Evolutionary conservation across 2,797 vertebrate species (phyloP), one percentile per base, ranked within the genome.

Genomic region (Poecilia gillii): DNA sequence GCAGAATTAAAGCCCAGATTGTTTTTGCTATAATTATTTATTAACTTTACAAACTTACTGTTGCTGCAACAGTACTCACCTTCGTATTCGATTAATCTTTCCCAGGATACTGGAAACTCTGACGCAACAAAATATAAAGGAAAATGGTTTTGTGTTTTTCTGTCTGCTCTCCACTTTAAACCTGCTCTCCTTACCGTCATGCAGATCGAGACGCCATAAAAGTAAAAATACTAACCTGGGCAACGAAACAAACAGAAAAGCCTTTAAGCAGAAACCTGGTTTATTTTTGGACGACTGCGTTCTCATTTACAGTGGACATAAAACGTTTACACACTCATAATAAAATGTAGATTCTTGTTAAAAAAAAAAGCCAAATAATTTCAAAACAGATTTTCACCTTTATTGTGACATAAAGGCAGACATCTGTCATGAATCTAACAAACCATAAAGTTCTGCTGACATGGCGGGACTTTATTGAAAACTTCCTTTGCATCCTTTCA

Each of bases 1-100:
- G 77, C 73, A 57, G 33, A 77, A 45, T 78, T 6, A 70, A 79
- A 84, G 47, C 64, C 33, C 31, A 66, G 23, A 73, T 75, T 78
- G 6, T 36, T 72, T 41, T 36, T 43, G 33, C 28, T n/a, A 71
- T 45, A 14, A 72, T 72, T 59, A 72, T 76, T 46, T 72, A 59
- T 78, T 46, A 68, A 68, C 20, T 33, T 45, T 28, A 23, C 20
- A 59, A 78, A 78, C 25, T 25, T 47, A 70, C 18, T 55, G 18
- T 23, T n/a, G 39, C 49, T 78, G 3, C 43, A 78, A 57, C 11
- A 46, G 0, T 20, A 36, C 9, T 20, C 23, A 71, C 9, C 39
- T 57, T 78, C 16, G 3, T 68, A 36, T 46, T 72, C n/a, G 13
- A 39, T 49, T 68, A 2, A 2, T 36, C 6, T 76, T 36, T 76